Evolutionary conservation across 2,888 invertebrate species (phyloP).

Genomic region (Dasypolia templi): DNA sequence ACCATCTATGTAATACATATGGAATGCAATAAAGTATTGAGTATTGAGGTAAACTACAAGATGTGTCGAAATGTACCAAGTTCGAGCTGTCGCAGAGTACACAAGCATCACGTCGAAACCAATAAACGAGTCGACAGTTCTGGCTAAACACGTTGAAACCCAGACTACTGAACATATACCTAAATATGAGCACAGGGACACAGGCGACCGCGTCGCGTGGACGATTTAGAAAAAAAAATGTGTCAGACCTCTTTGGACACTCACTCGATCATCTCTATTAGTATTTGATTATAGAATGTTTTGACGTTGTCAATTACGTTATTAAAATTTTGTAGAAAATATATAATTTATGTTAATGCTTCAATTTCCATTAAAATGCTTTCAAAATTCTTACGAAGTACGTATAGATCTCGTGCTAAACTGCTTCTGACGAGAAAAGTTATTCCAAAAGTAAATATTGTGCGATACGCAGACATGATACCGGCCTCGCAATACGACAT

Average conservation of each 20-base stretch:
- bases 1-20: too few relatives aligned
- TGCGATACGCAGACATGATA: slow-evolving; percentile 65
- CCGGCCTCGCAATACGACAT: slow-evolving; percentile 82
- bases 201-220: too few relatives aligned
- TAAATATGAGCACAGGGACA: neutral
- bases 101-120: neutral
- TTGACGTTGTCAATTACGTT: slow-evolving; percentile 52
- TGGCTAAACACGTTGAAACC: slow-evolving; percentile 27
- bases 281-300: slow-evolving; percentile 58
- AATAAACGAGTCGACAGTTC: neutral
- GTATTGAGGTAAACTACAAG: too few relatives aligned
- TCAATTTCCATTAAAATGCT: slow-evolving; percentile 69
- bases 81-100: too few relatives aligned
- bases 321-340: slow-evolving; percentile 54
- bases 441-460: slow-evolving; percentile 40
- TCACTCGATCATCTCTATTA: slow-evolving; percentile 33
- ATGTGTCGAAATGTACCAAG: too few relatives aligned
- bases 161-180: neutral
- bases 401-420: slow-evolving; percentile 45
- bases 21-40: too few relatives aligned
- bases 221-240: neutral
- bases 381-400: slow-evolving; percentile 74
- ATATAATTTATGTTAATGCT: slow-evolving; percentile 55
- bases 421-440: slow-evolving; percentile 53
- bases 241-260: slow-evolving; percentile 37